These are phyloP conservation scores for Pan paniscus DNA, from an alignment of 2,113 vertebrate genomes.

Conservation along the genomic window DNA sequence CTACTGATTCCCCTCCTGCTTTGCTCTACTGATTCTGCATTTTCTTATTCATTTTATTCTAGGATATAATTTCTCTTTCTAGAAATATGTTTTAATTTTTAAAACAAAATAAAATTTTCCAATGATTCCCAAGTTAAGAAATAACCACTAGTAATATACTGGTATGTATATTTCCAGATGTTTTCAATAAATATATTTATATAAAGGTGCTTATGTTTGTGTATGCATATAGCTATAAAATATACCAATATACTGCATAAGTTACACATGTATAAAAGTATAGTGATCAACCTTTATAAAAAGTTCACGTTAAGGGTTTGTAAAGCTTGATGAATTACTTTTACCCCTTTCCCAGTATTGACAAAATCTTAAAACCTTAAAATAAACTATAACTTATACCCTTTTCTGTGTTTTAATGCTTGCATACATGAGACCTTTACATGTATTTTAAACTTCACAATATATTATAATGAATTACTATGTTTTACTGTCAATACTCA, in stretches of 20 bases:
- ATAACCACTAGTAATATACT: not conserved
- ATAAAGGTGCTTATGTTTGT: not conserved
- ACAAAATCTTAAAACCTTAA: not conserved
- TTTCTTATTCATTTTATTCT: not conserved
- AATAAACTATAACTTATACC: not conserved
- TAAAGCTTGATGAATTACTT: not conserved
- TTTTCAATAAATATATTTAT: not conserved
- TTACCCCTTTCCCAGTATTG: not conserved
- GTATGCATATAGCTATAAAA: not conserved
- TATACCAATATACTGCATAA: not conserved
- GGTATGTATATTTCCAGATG: not conserved
- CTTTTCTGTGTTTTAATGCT: not conserved
- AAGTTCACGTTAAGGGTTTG: too few relatives aligned
- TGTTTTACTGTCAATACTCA: not conserved
- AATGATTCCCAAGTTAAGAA: not conserved
- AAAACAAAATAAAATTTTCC: not conserved
- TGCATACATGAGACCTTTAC: not conserved
- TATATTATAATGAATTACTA: not conserved
- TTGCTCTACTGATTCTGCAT: not conserved
- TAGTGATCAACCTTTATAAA: not conserved
- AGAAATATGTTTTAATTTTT: not conserved
- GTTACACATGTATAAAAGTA: not conserved
- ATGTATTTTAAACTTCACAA: not conserved
- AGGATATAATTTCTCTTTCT: not conserved
- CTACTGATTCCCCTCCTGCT: not conserved